Percentiles rank a stretch among this genome's conserved stretches.
Evolutionary conservation across 2,797 vertebrate species (phyloP).

Genomic region (Craterocephalus amniculus): DNA sequence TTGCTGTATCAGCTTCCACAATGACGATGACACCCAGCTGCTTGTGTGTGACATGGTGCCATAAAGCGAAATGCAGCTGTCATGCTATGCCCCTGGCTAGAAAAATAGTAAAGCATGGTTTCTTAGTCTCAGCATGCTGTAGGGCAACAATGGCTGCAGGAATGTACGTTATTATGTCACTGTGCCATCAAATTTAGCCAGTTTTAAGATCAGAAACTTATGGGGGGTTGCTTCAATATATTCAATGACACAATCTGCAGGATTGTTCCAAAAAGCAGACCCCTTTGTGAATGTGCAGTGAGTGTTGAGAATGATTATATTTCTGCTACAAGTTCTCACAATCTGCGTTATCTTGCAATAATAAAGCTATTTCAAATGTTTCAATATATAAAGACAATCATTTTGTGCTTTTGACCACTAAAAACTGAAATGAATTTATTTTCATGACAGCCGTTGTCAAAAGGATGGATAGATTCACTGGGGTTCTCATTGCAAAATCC

Average conservation of each 20-base stretch:
- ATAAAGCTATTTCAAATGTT: slow-evolving; percentile 9
- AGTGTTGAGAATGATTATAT: not conserved
- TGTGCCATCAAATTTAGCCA: too few relatives aligned
- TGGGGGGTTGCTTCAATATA: not conserved
- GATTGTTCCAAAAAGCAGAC: not conserved
- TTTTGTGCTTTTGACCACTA: slow-evolving; percentile 15
- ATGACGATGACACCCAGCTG: too few relatives aligned
- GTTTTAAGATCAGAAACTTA: not conserved
- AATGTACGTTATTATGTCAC: too few relatives aligned
- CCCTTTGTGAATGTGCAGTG: not conserved
- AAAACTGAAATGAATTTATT: slow-evolving; percentile 17
- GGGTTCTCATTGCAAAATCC: slow-evolving; percentile 15
- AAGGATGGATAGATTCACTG: slow-evolving; percentile 11
- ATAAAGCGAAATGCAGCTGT: too few relatives aligned
- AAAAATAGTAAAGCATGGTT: too few relatives aligned
- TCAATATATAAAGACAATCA: not conserved
- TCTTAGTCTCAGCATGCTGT: too few relatives aligned
- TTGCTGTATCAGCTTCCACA: too few relatives aligned
- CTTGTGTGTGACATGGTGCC: too few relatives aligned
- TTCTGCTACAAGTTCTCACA: not conserved
- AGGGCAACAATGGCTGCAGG: too few relatives aligned
- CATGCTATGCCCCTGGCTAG: too few relatives aligned
- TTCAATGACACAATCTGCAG: not conserved
- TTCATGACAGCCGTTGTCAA: slow-evolving; percentile 22
- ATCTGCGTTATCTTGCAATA: not conserved